These are phyloP conservation scores for Drosophila sp. DNA, from an alignment of 1,140 invertebrate genomes.

Conservation along the genomic window DNA sequence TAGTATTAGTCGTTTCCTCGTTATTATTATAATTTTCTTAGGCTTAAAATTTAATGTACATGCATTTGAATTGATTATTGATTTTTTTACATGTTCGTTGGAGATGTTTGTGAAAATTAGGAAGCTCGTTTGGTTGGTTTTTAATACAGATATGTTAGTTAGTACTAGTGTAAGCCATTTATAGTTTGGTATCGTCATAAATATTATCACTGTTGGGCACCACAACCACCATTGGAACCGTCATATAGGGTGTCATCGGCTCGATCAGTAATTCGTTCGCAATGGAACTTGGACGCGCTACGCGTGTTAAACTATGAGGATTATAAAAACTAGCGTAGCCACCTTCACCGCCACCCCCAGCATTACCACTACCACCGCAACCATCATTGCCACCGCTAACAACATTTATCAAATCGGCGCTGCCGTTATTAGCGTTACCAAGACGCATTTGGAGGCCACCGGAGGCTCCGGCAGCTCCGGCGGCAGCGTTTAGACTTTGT, in stretches of 20 bases:
- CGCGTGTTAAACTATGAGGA: conserved; percentile 31
- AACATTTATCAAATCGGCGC: conserved; percentile 61
- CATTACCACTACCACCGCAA: conserved; percentile 24
- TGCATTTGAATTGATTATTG: conserved; percentile 19
- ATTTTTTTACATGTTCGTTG: conserved; percentile 27
- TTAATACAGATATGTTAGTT: conserved; percentile 48
- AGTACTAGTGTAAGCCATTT: conserved; percentile 34
- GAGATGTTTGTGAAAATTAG: conserved; percentile 17
- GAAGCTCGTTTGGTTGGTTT: conserved; percentile 29
- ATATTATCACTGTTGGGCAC: conserved; percentile 70
- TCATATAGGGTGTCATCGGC: conserved; percentile 38
- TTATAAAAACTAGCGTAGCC: conserved; percentile 30
- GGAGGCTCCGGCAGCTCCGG: conserved; percentile 42
- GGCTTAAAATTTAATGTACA: conserved; percentile 12
- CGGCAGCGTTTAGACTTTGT: conserved; percentile 63
- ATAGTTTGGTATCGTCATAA: conserved; percentile 79
- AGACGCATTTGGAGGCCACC: conserved; percentile 41
- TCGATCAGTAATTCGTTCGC: conserved; percentile 70
- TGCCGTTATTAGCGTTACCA: conserved; percentile 67
- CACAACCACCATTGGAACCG: conserved; percentile 77
- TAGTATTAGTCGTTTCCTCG: conserved; percentile 4
- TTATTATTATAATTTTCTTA: conserved; percentile 1
- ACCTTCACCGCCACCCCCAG: conserved; percentile 31
- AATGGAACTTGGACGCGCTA: conserved; percentile 60
- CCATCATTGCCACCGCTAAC: conserved; percentile 32